Evolutionary conservation across 2,113 vertebrate species (phyloP).

Genomic region (Cyprinodon tularosa): DNA sequence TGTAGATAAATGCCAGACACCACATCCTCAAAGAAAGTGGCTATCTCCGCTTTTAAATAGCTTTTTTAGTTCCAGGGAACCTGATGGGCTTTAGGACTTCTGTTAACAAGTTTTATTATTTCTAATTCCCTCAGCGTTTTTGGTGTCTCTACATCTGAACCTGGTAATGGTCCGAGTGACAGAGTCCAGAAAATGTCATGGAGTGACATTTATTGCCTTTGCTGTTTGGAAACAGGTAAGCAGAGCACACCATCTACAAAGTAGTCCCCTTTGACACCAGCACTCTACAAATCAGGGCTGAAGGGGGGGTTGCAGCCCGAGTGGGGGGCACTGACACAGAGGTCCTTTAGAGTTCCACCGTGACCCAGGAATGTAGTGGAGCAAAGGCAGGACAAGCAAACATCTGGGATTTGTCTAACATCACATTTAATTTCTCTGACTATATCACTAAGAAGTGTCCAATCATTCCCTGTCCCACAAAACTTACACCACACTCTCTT

Average conservation of each 20-base stretch:
- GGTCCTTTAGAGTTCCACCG: slow-evolving; percentile 66
- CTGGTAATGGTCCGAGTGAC: slow-evolving; percentile 64
- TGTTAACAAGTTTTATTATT: slow-evolving; percentile 27
- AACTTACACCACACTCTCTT: slow-evolving; percentile 27
- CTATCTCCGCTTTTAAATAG: slow-evolving; percentile 35
- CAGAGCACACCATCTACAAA: slow-evolving; percentile 78
- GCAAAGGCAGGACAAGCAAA: slow-evolving; percentile 54
- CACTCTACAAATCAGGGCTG: slow-evolving; percentile 81
- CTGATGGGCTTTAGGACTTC: slow-evolving; percentile 5
- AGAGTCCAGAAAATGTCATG: slow-evolving; percentile 73
- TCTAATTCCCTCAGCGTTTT: slow-evolving; percentile 33
- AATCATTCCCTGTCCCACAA: slow-evolving; percentile 26
- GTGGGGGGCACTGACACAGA: slow-evolving; percentile 68
- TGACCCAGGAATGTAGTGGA: slow-evolving; percentile 69
- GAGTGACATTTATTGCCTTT: slow-evolving; percentile 73
- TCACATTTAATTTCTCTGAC: slow-evolving; percentile 48
- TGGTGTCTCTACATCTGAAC: slow-evolving; percentile 43
- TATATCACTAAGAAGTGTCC: slow-evolving; percentile 38
- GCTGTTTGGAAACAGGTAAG: slow-evolving; percentile 76
- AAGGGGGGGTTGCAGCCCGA: slow-evolving; percentile 57
- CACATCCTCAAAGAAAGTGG: slow-evolving; percentile 58
- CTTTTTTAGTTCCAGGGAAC: slow-evolving; percentile 2
- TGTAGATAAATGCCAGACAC: slow-evolving; percentile 75
- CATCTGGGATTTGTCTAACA: slow-evolving; percentile 71
- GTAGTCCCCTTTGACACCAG: slow-evolving; percentile 79